Evolutionary conservation across 2,113 vertebrate genomes (phyloP), one percentile per base, ranked within the genome.

Genomic region (Tachycineta bicolor): DNA sequence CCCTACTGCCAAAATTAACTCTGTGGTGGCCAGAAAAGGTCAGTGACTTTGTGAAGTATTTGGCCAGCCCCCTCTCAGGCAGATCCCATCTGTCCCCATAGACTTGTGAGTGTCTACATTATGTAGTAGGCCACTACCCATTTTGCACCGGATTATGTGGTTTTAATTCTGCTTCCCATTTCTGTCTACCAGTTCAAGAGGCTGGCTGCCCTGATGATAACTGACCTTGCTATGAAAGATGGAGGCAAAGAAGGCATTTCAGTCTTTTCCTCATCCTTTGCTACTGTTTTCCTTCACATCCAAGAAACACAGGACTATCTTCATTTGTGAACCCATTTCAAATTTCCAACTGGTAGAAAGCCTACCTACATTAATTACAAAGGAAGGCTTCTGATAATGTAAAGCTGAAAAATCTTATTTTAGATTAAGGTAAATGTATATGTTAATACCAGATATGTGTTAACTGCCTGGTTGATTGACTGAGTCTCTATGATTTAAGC

Each of bases 151-250:
- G 14, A 29, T 55, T 79, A 24, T 2, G 0, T 4, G 8, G 4
- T 2, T 31, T 69, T 65, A 33, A 29, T 56, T 83, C 22, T 50
- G 11, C 5, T 59, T 39, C 29, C 5, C 1, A 12, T 28, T 33
- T 19, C 14, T 59, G 7, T 15, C 12, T 63, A 43, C 10, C 10
- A 25, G 6, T 19, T 39, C 23, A 28, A 12, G 2, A 4, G 16
- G 0, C 10, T 83, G 9, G 5, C 14, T 71, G 10, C 7, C 25
- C 8, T 0, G 0, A 16, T 5, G 7, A 41, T 14, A 73, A 28
- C 5, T 31, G 13, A 5, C 17, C 6, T 81, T 58, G 21, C 19
- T 55, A 14, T 46, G 44, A 46, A 50, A 46, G 15, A 14, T 8
- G 10, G 37, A 84, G 20, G 19, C n/a, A 55, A 70, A 55, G 16